Evolutionary conservation across 2,888 invertebrate species (phyloP), one percentile per base, ranked within the genome.

Genomic region (Hypomecis atomaria): DNA sequence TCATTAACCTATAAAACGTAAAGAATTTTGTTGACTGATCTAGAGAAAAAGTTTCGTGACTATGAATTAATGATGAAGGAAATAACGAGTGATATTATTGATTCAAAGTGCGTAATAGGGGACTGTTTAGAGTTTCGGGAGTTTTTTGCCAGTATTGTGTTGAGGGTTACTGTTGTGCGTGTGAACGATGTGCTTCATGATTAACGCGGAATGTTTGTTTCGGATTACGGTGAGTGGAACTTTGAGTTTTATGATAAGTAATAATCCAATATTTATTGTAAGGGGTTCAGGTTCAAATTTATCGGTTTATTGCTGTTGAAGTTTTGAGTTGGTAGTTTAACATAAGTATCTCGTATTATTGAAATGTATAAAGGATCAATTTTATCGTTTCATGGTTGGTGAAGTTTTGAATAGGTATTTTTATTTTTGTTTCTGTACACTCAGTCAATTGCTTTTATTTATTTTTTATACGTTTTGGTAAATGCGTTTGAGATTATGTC

Each of bases 141-240:
- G 74, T 77, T 75, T 66, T 75, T 69, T 42, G 40, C 43, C 73
- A 23, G 23, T 23, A 65, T 74, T 73, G 82, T 83, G 82, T 77
- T 77, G 74, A 70, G 74, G 77, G 72, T 73, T 43, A 43, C 54
- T 73, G 85, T 1, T 73, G 85, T 85, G 81, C 70, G 79, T 77
- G 87, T 86, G 87, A 77, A 77, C 79, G 78, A 85, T 87, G 90
- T 88, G 85, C 78, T 76, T 75, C 73, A 80, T 82, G 79, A 84
- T 83, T 85, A 78, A 77, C 77, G 81, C 77, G 79, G 79, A 79
- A 87, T 88, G 77, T 88, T 85, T 84, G 73, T 79, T 78, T 74
- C 76, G 75, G 78, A 79, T 82, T 71, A 80, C 79, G 88, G 91
- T 92, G 76, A 90, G 91, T 79, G 23, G 37, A 52, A 59, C 47